Evolutionary conservation across 2,113 vertebrate genomes (phyloP), one percentile per base, ranked within the genome.

Genomic region (Aptenodytes patagonicus): DNA sequence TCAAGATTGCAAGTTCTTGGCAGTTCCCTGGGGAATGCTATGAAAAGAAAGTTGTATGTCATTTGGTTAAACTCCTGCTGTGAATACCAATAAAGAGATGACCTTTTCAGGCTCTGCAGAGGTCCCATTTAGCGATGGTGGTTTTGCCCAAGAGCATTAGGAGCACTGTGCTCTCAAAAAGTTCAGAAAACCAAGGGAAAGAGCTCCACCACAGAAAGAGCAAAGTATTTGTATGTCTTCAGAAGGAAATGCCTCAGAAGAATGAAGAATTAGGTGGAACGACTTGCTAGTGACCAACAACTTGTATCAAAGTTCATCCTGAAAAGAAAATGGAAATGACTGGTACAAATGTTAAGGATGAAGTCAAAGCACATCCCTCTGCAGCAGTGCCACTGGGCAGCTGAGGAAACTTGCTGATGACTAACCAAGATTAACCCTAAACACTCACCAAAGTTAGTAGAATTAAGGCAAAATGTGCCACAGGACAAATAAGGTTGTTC

Each of bases 1-100:
- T 96, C 91, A 76, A 76, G 81, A 91, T 79, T 68, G 42, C 72
- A 93, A 82, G 57, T 76, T 94, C 95, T 93, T 94, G 84, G n/a
- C 64, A 54, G 34, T 66, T 93, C 82, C 65, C 62, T 47, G 70
- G 47, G 44, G 75, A 76, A 55, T 60, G 26, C 19, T 62, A 31
- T 87, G 84, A 85, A 90, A 85, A 77, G 54, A 75, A 87, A 82
- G 57, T 62, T 87, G 61, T 70, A 60, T 90, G 81, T 52, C 29
- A 76, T 82, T 90, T 62, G 46, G 46, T 68, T 87, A 46, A 57
- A 68, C 52, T 68, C 83, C 78, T 93, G 13, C 65, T 69, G 91
- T 72, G 78, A 91, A 24, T 40, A 85, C 49, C 62, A 91, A 38
- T 55, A 51, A 75, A 89, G 69, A n/a, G 29, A 68, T 52, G 69